Conservation (phyloP, 2,797 vertebrate species). For the Neostethus bicornis region DNA sequence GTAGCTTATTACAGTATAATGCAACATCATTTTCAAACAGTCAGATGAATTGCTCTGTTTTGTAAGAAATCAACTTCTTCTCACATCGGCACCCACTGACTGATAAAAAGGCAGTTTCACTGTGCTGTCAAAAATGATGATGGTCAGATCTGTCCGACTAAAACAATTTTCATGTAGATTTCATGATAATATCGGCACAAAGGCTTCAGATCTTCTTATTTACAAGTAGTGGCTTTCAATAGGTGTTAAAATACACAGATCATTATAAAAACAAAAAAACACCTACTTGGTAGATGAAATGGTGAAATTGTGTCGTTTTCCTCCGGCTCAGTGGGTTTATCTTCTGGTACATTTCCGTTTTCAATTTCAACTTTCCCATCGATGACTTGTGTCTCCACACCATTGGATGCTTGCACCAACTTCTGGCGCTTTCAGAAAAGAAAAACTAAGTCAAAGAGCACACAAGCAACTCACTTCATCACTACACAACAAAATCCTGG, state of each 20-base stretch:
- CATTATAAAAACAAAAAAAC: background rate
- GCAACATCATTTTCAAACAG: constrained; percentile 2
- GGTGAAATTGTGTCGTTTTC: constrained; percentile 85
- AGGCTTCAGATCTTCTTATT: background rate
- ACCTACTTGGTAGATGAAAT: constrained; percentile 87
- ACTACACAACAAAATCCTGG: background rate
- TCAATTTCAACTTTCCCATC: constrained; percentile 90
- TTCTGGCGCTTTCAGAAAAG: constrained; percentile 86
- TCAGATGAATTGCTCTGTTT: constrained; percentile 1
- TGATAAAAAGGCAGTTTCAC: constrained; percentile 30
- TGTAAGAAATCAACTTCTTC: constrained; percentile 15
- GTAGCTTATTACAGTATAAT: background rate
- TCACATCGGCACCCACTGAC: constrained; percentile 19
- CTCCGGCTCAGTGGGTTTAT: constrained; percentile 82
- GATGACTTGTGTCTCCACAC: constrained; percentile 84
- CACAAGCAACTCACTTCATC: background rate
- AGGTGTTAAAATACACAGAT: constrained; percentile 36
- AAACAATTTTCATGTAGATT: constrained; percentile 11
- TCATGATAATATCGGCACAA: constrained; percentile 2
- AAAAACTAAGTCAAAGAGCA: constrained; percentile 70
- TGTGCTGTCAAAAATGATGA: constrained; percentile 32
- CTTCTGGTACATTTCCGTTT: constrained; percentile 91
- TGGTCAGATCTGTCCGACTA: constrained; percentile 18
- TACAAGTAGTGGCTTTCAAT: constrained; percentile 29
- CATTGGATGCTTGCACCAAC: constrained; percentile 89